phyloP scores from a whole-genome alignment of 2,797 vertebrate species.

The Manis pentadactyla region DNA sequence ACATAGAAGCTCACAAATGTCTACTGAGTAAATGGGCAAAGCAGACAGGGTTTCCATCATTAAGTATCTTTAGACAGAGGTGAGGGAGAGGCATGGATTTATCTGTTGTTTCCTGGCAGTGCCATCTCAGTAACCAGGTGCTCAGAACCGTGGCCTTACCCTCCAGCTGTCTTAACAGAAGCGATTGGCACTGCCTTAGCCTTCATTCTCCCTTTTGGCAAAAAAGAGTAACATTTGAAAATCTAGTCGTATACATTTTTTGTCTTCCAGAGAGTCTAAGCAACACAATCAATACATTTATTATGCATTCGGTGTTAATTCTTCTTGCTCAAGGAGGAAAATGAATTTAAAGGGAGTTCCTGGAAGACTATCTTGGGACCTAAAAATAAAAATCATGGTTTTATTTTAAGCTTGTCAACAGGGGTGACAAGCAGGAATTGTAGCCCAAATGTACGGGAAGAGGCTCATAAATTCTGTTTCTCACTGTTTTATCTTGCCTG shows the following conservation, averaged over 20 bases:
- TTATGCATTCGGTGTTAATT: constrained; percentile 59
- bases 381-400: constrained; percentile 67
- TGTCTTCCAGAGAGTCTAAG: neutral
- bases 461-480: constrained; percentile 51
- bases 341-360: constrained; percentile 67
- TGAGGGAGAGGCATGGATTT: neutral
- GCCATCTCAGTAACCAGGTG: constrained; percentile 63
- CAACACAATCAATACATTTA: constrained; percentile 43
- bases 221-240: constrained; percentile 64
- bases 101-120: constrained; percentile 58
- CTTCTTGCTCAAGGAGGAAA: constrained; percentile 48
- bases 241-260: neutral
- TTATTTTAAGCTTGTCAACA: constrained; percentile 75
- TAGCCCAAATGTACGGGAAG: constrained; percentile 63
- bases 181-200: neutral
- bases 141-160: constrained; percentile 54
- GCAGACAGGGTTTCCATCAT: neutral
- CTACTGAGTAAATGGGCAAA: neutral
- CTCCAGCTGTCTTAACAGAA: constrained; percentile 57
- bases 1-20: neutral
- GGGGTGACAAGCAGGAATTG: constrained; percentile 67
- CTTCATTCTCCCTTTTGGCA: neutral
- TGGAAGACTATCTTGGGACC: constrained; percentile 51
- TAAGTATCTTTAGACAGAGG: constrained; percentile 56
- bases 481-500: constrained; percentile 54